Percentiles rank a stretch among this genome's conserved stretches.
These are phyloP conservation scores for Delia radicum DNA, from an alignment of 1,140 invertebrate species.

Conservation along the genomic window DNA sequence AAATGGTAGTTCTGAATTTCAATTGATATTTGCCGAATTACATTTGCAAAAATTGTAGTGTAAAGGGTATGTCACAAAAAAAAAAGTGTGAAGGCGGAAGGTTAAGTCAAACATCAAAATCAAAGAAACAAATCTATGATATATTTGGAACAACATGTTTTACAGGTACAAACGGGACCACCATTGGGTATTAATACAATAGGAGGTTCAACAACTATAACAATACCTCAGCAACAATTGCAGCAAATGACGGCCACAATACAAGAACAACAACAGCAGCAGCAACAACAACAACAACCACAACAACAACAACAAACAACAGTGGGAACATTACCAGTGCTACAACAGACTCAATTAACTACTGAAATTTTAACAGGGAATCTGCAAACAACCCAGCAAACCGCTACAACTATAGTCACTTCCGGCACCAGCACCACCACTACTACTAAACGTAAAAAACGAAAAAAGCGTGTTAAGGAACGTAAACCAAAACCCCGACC, in stretches of 20 bases:
- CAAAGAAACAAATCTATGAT: neutral
- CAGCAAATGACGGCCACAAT: conserved; percentile 33
- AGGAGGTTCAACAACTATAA: conserved; percentile 49
- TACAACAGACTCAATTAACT: neutral
- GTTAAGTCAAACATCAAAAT: neutral
- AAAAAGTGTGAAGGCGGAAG: neutral
- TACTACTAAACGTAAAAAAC: conserved; percentile 72
- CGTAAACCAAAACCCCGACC: conserved; percentile 79
- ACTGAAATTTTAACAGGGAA: neutral
- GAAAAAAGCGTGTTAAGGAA: conserved; percentile 77
- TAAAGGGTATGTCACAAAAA: no score
- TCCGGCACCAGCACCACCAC: conserved; percentile 9
- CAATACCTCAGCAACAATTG: conserved; percentile 43
- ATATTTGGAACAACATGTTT: conserved; percentile 32
- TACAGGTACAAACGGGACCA: conserved; percentile 53
- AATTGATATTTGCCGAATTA: no score
- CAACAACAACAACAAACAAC: conserved; percentile 31
- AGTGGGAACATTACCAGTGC: conserved; percentile 1
- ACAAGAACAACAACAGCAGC: conserved; percentile 39
- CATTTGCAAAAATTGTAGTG: no score
- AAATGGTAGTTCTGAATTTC: no score
- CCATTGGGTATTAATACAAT: conserved; percentile 52
- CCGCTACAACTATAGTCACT: neutral
- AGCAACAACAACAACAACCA: conserved; percentile 41
- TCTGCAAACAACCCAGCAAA: conserved; percentile 8